A percentile compares a stretch with the other conserved stretches of the same genome.
Conservation (phyloP, 1,140 invertebrate genomes). For the Hormaphis cornu region DNA sequence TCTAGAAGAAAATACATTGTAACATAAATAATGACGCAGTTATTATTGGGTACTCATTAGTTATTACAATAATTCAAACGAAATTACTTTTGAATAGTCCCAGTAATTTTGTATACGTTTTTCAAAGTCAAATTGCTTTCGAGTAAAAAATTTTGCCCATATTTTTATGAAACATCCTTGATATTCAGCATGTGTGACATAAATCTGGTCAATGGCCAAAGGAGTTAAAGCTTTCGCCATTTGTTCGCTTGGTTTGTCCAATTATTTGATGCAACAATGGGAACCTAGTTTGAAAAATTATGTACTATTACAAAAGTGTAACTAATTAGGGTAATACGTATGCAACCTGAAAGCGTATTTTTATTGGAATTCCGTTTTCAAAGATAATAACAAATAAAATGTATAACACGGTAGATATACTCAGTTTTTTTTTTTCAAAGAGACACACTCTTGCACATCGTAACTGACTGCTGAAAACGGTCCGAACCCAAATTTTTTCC, state of each 20-base stretch:
- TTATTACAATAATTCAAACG: neutral
- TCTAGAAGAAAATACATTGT: neutral
- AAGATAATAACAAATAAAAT: no score
- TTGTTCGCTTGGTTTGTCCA: neutral
- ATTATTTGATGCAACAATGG: no score
- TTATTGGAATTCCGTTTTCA: no score
- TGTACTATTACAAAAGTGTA: no score
- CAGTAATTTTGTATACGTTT: neutral
- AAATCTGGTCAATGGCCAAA: neutral
- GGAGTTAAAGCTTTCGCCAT: neutral
- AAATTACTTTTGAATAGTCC: neutral
- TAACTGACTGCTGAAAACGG: no score
- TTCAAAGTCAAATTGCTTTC: neutral
- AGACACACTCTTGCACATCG: no score
- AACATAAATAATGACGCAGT: neutral
- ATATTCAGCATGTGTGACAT: constrained; percentile 22
- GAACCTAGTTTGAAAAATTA: no score
- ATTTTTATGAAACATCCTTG: constrained; percentile 26
- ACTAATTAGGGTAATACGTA: no score
- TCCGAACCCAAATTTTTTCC: no score
- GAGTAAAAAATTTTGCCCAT: neutral
- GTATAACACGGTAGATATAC: no score
- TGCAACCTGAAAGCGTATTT: no score
- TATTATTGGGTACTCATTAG: neutral
- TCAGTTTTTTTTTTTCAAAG: no score